Base-by-base conservation (phyloP, 2,888 invertebrate genomes). In the Lepeophtheirus nordmannii region DNA sequence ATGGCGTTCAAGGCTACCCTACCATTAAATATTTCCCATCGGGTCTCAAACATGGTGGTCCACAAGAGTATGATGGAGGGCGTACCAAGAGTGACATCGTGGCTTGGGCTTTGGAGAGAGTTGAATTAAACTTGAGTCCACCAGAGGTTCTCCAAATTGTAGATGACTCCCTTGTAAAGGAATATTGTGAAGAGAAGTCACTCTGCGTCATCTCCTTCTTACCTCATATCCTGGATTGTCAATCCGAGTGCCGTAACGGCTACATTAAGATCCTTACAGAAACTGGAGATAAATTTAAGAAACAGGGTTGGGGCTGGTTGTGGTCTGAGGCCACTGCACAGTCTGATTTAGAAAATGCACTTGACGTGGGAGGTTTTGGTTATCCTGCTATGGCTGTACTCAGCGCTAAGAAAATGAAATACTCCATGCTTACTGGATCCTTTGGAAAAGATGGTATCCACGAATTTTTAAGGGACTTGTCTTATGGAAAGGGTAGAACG, bases 311-410 rank as follows among this genome's bases (percentile, higher is more conserved):
- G 73, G 80, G 80, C 68, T 97, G 96, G 94, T 79, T 89, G 12
- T 98, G 98, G 98, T 78, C 89, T 1, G 96, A 97, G 75, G 96
- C 91, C 57, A 88, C 85, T 11, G 81, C 86, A 1, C 96, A 98
- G 75, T 75, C 80, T 0, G 82, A 84, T 0, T 75, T 98, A 20
- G 98, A 98, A 75, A 84, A 85, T 69, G 83, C 90, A 0, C 76
- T 99, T 41, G 97, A 92, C 74, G 86, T 98, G 70, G 98, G 98
- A 69, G 98, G 82, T 84, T 98, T 98, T 77, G 98, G 98, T 11
- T 98, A 98, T 76, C 98, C 98, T 1, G 96, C 97, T 1, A 86
- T 99, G 86, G 94, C 93, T 9, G 93, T 92, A 20, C 85, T 97
- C 67, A 98, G 94, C 77, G 83, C 86, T 14, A 89, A 94, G 77